Conservation (phyloP, 2,113 vertebrate genomes). For the Chaetodon trifascialis region DNA sequence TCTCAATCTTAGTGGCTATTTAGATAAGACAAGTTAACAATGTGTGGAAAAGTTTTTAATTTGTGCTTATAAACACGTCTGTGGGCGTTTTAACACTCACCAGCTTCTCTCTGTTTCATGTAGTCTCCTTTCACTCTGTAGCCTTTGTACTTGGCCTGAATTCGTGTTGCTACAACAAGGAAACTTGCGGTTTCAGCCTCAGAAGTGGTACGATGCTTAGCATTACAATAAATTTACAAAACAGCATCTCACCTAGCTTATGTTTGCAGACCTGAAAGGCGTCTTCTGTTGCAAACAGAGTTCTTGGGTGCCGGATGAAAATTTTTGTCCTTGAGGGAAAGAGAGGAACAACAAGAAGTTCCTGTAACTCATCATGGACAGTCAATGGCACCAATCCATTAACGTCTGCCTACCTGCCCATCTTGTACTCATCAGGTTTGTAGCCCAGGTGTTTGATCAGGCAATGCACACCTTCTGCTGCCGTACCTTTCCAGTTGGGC, state of each 20-base stretch:
- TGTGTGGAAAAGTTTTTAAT: not conserved
- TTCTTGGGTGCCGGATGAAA: conserved; percentile 96
- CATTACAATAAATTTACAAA: not conserved
- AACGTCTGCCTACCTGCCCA: conserved; percentile 88
- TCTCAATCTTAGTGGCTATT: conserved; percentile 93
- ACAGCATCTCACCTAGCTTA: conserved; percentile 83
- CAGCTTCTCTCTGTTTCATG: conserved; percentile 89
- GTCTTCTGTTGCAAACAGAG: conserved; percentile 96
- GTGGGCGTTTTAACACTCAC: conserved; percentile 66
- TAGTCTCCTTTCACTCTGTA: conserved; percentile 88
- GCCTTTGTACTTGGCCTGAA: conserved; percentile 95
- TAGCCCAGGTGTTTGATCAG: conserved; percentile 93
- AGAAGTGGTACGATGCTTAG: not conserved
- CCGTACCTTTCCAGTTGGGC: conserved; percentile 93
- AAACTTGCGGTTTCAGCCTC: not conserved
- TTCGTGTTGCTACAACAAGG: conserved; percentile 86
- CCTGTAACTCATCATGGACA: not conserved
- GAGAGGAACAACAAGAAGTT: not conserved
- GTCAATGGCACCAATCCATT: not conserved
- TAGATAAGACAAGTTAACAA: conserved; percentile 5
- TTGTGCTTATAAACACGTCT: not conserved
- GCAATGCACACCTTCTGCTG: conserved; percentile 90
- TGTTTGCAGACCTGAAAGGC: conserved; percentile 95
- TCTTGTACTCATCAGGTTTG: conserved; percentile 92
- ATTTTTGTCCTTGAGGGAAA: conserved; percentile 91